Base-by-base conservation (phyloP, 2,888 invertebrate species). In the Actias luna region DNA sequence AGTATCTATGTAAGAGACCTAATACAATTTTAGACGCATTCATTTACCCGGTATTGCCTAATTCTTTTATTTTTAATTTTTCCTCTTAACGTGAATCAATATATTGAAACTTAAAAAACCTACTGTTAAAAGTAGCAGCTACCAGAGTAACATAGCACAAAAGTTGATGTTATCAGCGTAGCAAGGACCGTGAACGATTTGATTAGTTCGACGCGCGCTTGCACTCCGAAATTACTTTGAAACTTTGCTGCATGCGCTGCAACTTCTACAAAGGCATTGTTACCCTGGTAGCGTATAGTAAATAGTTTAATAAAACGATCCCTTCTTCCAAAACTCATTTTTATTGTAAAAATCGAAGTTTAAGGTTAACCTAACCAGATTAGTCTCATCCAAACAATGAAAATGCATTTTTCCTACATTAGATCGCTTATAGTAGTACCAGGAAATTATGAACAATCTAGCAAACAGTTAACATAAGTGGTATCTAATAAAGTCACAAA, bases 221-320 rank as follows among this genome's bases (percentile, higher is more conserved):
- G 89, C 87, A 89, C 87, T 87, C 87, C 85, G 82, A 92, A 92
- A 92, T 92, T 91, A 89, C 89, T 90, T 89, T 86, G 72, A 83
- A 88, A 89, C 86, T 88, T 82, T 69, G 71, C 71, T 77, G 77
- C 79, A 70, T 84, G 79, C 82, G 78, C 78, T 80, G 76, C 75
- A 78, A 85, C 87, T 87, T 80, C 78, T 76, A 64, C 77, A 68
- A 65, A 73, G 79, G 65, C 81, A 22, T 78, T 86, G 82, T 66
- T 60, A 70, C 72, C 85, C 84, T 86, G 71, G 82, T 85, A 82
- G 66, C 68, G 64, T 68, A 68, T 73, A 64, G 62, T 68, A 68
- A 71, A 70, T 62, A 16, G 58, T 55, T 55, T n/a, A 29, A 29
- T 16, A n/a, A 55, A 27, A 7, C 52, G 5, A 29, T 14, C 50